Evolutionary conservation across 2,797 vertebrate species (phyloP).

Genomic region (Cossypha dichroa): DNA sequence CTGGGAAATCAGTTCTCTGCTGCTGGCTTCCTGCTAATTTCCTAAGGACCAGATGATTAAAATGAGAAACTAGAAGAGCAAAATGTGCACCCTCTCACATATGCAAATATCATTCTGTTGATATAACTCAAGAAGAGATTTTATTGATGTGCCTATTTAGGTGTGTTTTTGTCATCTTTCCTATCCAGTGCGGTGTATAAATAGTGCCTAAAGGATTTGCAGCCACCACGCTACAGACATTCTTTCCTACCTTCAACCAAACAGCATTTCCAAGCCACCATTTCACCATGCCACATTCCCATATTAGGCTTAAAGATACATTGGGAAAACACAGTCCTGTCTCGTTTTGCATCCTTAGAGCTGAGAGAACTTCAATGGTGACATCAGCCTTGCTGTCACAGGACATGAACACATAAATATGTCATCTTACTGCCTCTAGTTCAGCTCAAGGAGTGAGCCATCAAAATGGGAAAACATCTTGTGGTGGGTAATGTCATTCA

Average conservation of each 20-base stretch:
- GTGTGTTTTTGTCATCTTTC: not conserved
- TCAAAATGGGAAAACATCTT: not conserved
- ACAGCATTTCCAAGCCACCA: not conserved
- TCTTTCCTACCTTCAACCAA: not conserved
- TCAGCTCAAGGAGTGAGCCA: accelerated
- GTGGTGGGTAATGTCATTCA: not conserved
- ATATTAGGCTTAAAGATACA: not conserved
- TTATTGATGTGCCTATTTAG: not conserved
- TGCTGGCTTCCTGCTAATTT: constrained; percentile 59
- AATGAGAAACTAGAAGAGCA: constrained; percentile 30
- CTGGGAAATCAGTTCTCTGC: constrained; percentile 37
- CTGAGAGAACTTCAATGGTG: not conserved
- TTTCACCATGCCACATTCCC: not conserved
- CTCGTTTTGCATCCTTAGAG: not conserved
- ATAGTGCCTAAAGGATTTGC: not conserved
- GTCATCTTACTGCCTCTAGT: not conserved
- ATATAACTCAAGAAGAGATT: not conserved
- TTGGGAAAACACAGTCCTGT: not conserved
- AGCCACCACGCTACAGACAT: not conserved
- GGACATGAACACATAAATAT: not conserved
- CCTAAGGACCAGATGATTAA: constrained; percentile 40
- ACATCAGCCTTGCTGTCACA: not conserved
- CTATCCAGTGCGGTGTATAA: not conserved
- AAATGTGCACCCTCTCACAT: constrained; percentile 8
- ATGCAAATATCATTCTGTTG: constrained; percentile 24